Evolutionary conservation across 2,797 vertebrate species (phyloP).

Genomic region (Glossophaga mutica): DNA sequence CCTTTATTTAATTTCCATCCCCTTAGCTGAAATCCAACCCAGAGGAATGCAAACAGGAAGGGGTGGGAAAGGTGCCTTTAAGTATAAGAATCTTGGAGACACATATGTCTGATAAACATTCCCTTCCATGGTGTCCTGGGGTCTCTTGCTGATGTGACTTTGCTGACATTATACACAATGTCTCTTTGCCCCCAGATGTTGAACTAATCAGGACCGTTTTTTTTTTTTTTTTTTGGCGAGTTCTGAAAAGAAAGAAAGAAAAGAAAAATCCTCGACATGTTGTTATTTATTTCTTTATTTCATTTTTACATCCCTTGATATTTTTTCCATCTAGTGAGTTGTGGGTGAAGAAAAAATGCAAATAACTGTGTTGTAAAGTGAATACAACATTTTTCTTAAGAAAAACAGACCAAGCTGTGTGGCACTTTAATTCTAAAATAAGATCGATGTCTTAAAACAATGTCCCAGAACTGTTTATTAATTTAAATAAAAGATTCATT

Average conservation of each 20-base stretch:
- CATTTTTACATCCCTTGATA: neutral
- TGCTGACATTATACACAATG: constrained; percentile 15
- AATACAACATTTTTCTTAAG: constrained; percentile 26
- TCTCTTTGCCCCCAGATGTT: constrained; percentile 21
- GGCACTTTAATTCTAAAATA: constrained; percentile 51
- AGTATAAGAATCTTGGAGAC: constrained; percentile 26
- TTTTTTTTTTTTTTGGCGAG: neutral
- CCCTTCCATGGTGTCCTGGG: neutral
- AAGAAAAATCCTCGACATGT: neutral
- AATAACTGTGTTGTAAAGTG: constrained; percentile 14
- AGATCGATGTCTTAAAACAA: constrained; percentile 46
- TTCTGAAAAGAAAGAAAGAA: neutral
- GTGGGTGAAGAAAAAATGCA: constrained; percentile 23
- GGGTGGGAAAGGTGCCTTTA: neutral
- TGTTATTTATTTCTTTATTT: constrained; percentile 48
- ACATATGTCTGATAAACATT: constrained; percentile 32
- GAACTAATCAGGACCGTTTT: neutral
- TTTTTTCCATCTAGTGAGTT: neutral
- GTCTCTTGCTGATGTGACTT: neutral
- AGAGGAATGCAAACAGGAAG: constrained; percentile 69
- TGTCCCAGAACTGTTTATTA: constrained; percentile 48
- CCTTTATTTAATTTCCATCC: constrained; percentile 74
- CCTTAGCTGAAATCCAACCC: constrained; percentile 65
- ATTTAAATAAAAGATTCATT: constrained; percentile 61
- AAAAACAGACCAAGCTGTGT: constrained; percentile 28